A percentile compares a stretch with the other conserved stretches of the same genome.
phyloP scores from a whole-genome alignment of 1,140 invertebrate species.

The Euwallacea similis region DNA sequence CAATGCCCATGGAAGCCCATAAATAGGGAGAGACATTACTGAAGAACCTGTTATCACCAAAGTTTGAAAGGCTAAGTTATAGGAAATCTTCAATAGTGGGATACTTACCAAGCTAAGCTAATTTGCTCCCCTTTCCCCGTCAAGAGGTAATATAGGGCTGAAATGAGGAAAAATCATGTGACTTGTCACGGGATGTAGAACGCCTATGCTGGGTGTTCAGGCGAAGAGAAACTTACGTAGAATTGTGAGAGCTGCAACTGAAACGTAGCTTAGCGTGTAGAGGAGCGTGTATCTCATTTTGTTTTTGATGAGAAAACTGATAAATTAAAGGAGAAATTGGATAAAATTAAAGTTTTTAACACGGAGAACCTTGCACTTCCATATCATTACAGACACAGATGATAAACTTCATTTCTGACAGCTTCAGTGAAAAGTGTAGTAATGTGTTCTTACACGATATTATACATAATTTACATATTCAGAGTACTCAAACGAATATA shows the following conservation, averaged over 20 bases:
- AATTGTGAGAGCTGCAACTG: constrained; percentile 32
- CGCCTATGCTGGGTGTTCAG: constrained; percentile 17
- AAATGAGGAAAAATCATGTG: constrained; percentile 37
- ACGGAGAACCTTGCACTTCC: too few species aligned
- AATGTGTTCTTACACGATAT: too few species aligned
- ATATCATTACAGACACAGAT: too few species aligned
- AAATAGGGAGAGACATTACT: constrained; percentile 85
- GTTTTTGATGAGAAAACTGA: background rate
- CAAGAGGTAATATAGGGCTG: constrained; percentile 46
- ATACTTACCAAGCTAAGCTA: constrained; percentile 46
- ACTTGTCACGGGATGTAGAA: constrained; percentile 35
- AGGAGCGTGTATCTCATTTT: constrained; percentile 41
- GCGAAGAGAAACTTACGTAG: constrained; percentile 41
- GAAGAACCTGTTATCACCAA: constrained; percentile 61
- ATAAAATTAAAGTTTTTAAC: too few species aligned
- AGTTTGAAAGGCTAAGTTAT: background rate
- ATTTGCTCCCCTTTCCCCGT: constrained; percentile 49
- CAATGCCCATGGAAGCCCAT: constrained; percentile 92
- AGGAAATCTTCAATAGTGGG: background rate
- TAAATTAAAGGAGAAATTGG: constrained; percentile 3
- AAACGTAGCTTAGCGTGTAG: constrained; percentile 29
- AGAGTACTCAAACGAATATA: too few species aligned
- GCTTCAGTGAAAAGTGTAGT: too few species aligned
- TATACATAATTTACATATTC: too few species aligned
- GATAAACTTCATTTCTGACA: too few species aligned